These are phyloP conservation scores for Kryptolebias ocellatus DNA, from an alignment of 2,797 vertebrate genomes.

Conservation along the genomic window DNA sequence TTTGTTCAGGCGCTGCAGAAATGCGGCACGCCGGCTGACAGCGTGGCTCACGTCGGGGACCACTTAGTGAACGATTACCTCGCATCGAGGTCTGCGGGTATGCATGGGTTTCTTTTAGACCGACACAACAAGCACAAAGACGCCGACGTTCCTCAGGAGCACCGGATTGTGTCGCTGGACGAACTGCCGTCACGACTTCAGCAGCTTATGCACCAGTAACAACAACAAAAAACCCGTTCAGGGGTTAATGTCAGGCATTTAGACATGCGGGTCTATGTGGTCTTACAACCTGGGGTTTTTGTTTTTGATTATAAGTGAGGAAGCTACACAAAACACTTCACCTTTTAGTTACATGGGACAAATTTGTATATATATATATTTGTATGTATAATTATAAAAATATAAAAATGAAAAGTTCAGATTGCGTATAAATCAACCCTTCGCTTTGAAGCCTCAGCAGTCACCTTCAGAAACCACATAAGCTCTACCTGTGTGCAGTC, in stretches of 20 bases:
- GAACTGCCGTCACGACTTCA: slow-evolving; percentile 73
- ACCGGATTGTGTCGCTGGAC: slow-evolving; percentile 74
- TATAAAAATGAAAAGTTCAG: too few species aligned
- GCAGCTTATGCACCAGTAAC: slow-evolving; percentile 51
- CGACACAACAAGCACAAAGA: slow-evolving; percentile 35
- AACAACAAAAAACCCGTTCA: not conserved
- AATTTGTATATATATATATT: too few species aligned
- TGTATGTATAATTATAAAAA: too few species aligned
- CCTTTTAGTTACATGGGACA: too few species aligned
- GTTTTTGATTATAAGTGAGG: too few species aligned
- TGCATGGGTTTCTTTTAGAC: slow-evolving; percentile 86
- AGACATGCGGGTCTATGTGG: not conserved
- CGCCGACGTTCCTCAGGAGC: slow-evolving; percentile 69
- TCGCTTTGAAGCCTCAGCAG: too few species aligned
- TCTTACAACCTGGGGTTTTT: too few species aligned
- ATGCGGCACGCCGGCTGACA: slow-evolving; percentile 64
- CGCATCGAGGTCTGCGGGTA: slow-evolving; percentile 84
- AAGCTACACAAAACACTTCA: too few species aligned
- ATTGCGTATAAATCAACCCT: too few species aligned
- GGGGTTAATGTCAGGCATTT: slow-evolving; percentile 3
- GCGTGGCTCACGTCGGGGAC: slow-evolving; percentile 88
- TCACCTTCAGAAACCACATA: too few species aligned
- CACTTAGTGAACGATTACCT: slow-evolving; percentile 87
- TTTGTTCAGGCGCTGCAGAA: slow-evolving; percentile 84
- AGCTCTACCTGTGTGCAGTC: too few species aligned